phyloP scores from a whole-genome alignment of 2,797 vertebrate genomes.

The Melanotaenia parkinsoni region DNA sequence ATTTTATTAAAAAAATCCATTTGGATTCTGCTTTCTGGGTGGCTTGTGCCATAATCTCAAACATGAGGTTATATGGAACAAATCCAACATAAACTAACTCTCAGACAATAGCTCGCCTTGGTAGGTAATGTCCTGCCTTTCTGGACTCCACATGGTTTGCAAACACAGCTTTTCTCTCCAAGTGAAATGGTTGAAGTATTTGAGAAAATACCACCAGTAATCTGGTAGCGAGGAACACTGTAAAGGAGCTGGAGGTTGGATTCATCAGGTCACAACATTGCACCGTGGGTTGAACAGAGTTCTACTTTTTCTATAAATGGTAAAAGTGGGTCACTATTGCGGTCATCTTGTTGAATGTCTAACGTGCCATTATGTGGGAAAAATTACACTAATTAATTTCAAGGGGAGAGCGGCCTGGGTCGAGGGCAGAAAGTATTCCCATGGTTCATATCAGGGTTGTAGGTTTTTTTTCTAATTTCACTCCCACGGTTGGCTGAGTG shows the following conservation, averaged over 20 bases:
- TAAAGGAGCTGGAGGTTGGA: conserved; percentile 27
- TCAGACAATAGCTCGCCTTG: conserved; percentile 68
- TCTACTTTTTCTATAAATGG: conserved; percentile 32
- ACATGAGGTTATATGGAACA: conserved; percentile 80
- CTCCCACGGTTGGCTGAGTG: conserved; percentile 38
- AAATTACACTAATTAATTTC: conserved; percentile 70
- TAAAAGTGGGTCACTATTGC: conserved; percentile 36
- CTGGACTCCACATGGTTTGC: conserved; percentile 52
- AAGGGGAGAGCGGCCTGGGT: conserved; percentile 52
- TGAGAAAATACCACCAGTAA: conserved; percentile 44
- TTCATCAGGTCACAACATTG: conserved; percentile 42
- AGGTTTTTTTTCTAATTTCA: conserved; percentile 36
- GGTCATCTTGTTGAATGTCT: conserved; percentile 35
- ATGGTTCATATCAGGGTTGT: conserved; percentile 55
- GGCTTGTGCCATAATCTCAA: conserved; percentile 75
- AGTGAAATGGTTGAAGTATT: conserved; percentile 44
- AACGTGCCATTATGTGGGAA: conserved; percentile 44
- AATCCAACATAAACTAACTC: conserved; percentile 74
- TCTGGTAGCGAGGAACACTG: conserved; percentile 40
- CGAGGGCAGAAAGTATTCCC: conserved; percentile 47
- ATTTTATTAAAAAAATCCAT: conserved; percentile 79
- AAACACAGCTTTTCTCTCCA: conserved; percentile 45
- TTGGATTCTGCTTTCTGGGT: conserved; percentile 77
- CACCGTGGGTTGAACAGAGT: conserved; percentile 33
- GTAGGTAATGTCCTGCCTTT: conserved; percentile 68